Evolutionary conservation across 2,888 invertebrate species (phyloP).

Genomic region (Gymnosoma rotundatum): DNA sequence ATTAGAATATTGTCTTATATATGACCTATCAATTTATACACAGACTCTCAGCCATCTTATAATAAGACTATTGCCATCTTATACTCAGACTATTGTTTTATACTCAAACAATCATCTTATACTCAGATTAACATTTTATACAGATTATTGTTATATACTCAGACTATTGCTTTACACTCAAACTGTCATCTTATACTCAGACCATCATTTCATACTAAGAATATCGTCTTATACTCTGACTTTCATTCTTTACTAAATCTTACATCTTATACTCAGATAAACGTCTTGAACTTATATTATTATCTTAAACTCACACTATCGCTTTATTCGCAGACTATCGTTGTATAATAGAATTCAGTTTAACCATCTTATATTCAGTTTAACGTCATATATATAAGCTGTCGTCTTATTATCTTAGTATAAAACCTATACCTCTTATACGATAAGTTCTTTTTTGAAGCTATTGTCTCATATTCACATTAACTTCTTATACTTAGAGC

Average conservation of each 20-base stretch:
- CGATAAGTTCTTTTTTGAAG: too few relatives aligned
- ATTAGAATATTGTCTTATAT: neutral
- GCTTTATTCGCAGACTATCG: too few relatives aligned
- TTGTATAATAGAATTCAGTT: too few relatives aligned
- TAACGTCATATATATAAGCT: too few relatives aligned
- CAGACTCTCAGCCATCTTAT: neutral
- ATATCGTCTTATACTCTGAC: neutral
- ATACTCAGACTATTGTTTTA: neutral
- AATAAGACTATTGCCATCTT: neutral
- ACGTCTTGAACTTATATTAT: too few relatives aligned
- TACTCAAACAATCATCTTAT: neutral
- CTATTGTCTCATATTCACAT: too few relatives aligned
- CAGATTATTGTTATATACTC: neutral
- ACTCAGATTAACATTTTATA: neutral
- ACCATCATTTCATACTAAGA: neutral
- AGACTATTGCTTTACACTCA: neutral
- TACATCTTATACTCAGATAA: neutral
- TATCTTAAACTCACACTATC: too few relatives aligned
- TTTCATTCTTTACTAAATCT: too few relatives aligned
- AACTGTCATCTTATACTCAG: neutral
- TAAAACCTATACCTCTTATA: too few relatives aligned
- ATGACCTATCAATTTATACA: neutral
- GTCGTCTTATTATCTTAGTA: too few relatives aligned
- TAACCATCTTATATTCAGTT: too few relatives aligned
- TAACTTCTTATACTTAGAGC: too few relatives aligned